Evolutionary conservation across 2,888 invertebrate genomes (phyloP).

Genomic region (Herminia tarsipennalis): DNA sequence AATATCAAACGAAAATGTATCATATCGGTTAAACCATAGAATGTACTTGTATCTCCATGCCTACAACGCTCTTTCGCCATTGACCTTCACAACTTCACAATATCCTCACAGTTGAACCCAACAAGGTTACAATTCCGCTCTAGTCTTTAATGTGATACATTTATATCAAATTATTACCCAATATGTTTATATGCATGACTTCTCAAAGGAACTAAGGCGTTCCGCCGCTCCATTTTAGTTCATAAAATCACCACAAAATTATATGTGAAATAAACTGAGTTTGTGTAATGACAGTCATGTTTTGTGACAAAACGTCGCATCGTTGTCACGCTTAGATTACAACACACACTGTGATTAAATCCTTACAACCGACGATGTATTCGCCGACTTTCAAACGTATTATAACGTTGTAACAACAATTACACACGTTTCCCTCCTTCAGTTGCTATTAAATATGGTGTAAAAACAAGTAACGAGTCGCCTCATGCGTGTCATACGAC

Average conservation of each 20-base stretch:
- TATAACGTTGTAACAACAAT: slow-evolving; percentile 55
- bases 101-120: slow-evolving; percentile 35
- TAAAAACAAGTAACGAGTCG: slow-evolving; percentile 58
- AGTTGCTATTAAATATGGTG: slow-evolving; percentile 58
- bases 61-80: slow-evolving; percentile 21
- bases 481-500: slow-evolving; percentile 63
- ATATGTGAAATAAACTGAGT: slow-evolving; percentile 20
- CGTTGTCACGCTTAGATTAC: slow-evolving; percentile 44
- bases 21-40: too few species aligned
- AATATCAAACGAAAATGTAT: too few species aligned
- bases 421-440: slow-evolving; percentile 60
- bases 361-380: slow-evolving; percentile 48
- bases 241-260: slow-evolving; percentile 24
- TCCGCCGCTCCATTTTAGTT: slow-evolving; percentile 16
- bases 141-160: slow-evolving; percentile 18
- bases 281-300: slow-evolving; percentile 31
- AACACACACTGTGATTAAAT: slow-evolving; percentile 54
- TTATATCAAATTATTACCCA: slow-evolving; percentile 15
- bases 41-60: too few species aligned
- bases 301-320: slow-evolving; percentile 28
- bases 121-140: slow-evolving; percentile 25
- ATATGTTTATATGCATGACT: slow-evolving; percentile 21
- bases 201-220: slow-evolving; percentile 16
- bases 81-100: slow-evolving; percentile 33
- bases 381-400: slow-evolving; percentile 66